A percentile compares a stretch with the other conserved stretches of the same genome.
Conservation (phyloP, 2,888 invertebrate genomes). For the Dynastes grantii region DNA sequence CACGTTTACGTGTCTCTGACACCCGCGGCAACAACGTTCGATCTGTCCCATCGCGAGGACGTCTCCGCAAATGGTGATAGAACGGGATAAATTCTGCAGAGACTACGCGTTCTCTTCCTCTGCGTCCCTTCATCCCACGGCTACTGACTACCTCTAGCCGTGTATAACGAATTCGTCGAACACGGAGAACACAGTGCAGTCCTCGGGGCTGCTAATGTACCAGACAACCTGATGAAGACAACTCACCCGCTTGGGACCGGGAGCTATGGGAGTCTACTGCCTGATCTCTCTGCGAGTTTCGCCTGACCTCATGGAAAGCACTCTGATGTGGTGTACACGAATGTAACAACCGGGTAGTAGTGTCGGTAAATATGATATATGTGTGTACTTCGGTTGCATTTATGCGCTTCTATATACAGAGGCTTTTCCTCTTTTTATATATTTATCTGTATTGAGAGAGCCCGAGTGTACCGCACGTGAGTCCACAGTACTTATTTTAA, state of each 20-base stretch:
- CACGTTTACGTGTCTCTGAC: slow-evolving; percentile 61
- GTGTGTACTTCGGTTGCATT: slow-evolving; percentile 33
- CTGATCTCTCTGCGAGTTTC: slow-evolving; percentile 36
- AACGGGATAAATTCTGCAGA: slow-evolving; percentile 61
- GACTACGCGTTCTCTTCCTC: slow-evolving; percentile 50
- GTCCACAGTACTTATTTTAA: too few relatives aligned
- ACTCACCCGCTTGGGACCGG: slow-evolving; percentile 67
- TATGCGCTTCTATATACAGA: background rate
- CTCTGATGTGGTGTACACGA: slow-evolving; percentile 17
- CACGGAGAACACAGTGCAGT: slow-evolving; percentile 59
- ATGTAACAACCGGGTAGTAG: background rate
- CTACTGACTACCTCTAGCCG: background rate
- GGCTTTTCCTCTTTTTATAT: background rate
- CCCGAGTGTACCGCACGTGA: too few relatives aligned
- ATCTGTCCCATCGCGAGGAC: slow-evolving; percentile 63
- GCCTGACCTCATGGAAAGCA: slow-evolving; percentile 54
- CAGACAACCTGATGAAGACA: slow-evolving; percentile 69
- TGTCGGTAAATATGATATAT: slow-evolving; percentile 46
- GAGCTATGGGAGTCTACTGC: slow-evolving; percentile 59
- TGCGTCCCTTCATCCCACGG: slow-evolving; percentile 17
- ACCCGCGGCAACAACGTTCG: slow-evolving; percentile 64
- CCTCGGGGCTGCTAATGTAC: slow-evolving; percentile 66
- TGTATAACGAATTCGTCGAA: slow-evolving; percentile 44
- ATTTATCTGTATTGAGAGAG: too few relatives aligned
- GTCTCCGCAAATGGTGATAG: slow-evolving; percentile 67